A percentile compares a stretch with the other conserved stretches of the same genome.
Evolutionary conservation across 2,113 vertebrate genomes (phyloP).

Genomic region (Limanda limanda): DNA sequence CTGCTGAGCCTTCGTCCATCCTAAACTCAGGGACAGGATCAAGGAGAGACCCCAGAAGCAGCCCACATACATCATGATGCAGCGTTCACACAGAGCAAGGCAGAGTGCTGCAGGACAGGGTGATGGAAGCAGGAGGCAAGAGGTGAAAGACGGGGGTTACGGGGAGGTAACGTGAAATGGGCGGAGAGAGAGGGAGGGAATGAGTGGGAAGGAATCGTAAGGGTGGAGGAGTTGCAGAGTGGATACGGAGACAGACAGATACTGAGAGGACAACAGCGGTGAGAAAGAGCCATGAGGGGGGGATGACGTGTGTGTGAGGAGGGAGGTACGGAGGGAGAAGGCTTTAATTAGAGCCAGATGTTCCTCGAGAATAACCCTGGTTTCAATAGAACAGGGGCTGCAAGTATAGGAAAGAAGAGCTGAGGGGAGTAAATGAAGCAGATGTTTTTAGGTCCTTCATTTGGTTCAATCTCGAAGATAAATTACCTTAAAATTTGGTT

Average conservation of each 20-base stretch:
- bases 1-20: slow-evolving; percentile 69
- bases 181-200: slow-evolving; percentile 62
- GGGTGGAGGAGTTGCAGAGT: slow-evolving; percentile 35
- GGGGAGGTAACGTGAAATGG: slow-evolving; percentile 43
- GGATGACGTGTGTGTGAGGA: slow-evolving; percentile 37
- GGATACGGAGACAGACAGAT: not conserved
- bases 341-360: slow-evolving; percentile 79
- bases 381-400: slow-evolving; percentile 17
- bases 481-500: not conserved
- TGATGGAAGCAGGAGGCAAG: slow-evolving; percentile 46
- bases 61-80: slow-evolving; percentile 66
- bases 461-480: not conserved
- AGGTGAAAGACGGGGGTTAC: slow-evolving; percentile 42
- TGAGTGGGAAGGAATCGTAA: not conserved
- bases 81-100: slow-evolving; percentile 23
- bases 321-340: slow-evolving; percentile 16
- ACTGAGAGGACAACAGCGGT: slow-evolving; percentile 34
- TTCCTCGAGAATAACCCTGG: slow-evolving; percentile 51
- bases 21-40: slow-evolving; percentile 65
- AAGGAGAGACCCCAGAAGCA: slow-evolving; percentile 64
- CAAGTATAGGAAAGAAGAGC: slow-evolving; percentile 12
- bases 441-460: not conserved
- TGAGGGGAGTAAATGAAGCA: not conserved
- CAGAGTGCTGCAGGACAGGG: slow-evolving; percentile 29
- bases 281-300: slow-evolving; percentile 48